Percentiles rank a stretch among this genome's conserved stretches.
These are phyloP conservation scores for Lypha dubia DNA, from an alignment of 2,888 invertebrate species.

Conservation along the genomic window DNA sequence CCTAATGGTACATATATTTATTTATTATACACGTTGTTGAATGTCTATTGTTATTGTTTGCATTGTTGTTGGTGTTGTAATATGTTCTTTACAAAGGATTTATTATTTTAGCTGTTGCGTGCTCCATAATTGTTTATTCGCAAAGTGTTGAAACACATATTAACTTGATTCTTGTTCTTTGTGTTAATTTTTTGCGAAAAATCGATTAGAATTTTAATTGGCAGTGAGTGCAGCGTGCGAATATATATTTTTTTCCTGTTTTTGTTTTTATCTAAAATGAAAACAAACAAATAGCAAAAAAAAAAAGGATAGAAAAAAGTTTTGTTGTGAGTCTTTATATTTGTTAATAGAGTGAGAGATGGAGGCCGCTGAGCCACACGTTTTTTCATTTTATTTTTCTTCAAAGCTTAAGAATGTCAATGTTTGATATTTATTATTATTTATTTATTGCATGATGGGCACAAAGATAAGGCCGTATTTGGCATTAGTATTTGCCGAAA, in stretches of 20 bases:
- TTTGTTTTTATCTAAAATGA: background rate
- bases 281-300: too few species aligned
- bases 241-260: background rate
- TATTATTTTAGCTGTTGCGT: slow-evolving; percentile 47
- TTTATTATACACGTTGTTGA: too few species aligned
- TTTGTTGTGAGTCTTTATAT: background rate
- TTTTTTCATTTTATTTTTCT: too few species aligned
- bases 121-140: slow-evolving; percentile 35
- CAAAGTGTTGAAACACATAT: slow-evolving; percentile 43
- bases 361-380: too few species aligned
- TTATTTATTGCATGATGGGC: too few species aligned
- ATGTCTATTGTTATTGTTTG: slow-evolving; percentile 20
- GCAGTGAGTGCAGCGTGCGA: slow-evolving; percentile 14
- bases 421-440: too few species aligned
- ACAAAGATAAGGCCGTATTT: too few species aligned
- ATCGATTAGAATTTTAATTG: slow-evolving; percentile 55
- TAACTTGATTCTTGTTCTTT: slow-evolving; percentile 33
- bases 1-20: background rate
- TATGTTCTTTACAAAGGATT: slow-evolving; percentile 23
- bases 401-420: too few species aligned
- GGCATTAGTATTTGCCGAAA: too few species aligned
- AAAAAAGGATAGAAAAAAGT: background rate
- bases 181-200: slow-evolving; percentile 51
- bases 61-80: background rate
- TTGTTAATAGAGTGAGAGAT: too few species aligned